A percentile compares a stretch with the other conserved stretches of the same genome.
Evolutionary conservation across 2,797 vertebrate species (phyloP).

Genomic region (Brotula barbata): DNA sequence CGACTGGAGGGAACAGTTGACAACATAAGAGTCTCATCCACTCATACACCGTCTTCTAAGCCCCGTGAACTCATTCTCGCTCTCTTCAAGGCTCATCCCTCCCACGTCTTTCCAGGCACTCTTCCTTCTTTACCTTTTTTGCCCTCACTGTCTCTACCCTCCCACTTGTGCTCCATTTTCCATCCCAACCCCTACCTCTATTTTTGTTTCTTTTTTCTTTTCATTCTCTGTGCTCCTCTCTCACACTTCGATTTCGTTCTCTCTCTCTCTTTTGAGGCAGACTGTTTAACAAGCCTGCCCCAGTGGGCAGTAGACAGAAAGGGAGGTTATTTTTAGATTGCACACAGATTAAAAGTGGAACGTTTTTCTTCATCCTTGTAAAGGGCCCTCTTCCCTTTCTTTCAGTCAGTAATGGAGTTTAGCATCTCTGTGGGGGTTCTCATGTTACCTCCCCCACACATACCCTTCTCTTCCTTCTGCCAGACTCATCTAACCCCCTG

Average conservation of each 20-base stretch:
- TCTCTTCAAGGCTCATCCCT: constrained; percentile 40
- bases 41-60: constrained; percentile 34
- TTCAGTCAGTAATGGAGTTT: constrained; percentile 68
- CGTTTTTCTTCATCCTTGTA: constrained; percentile 74
- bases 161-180: constrained; percentile 61
- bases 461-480: constrained; percentile 52
- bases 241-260: constrained; percentile 29
- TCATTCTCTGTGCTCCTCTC: constrained; percentile 58
- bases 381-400: constrained; percentile 62
- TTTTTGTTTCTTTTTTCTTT: constrained; percentile 42
- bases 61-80: constrained; percentile 52
- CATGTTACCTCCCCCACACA: constrained; percentile 64
- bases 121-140: constrained; percentile 41
- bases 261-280: constrained; percentile 61
- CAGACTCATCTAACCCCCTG: constrained; percentile 55
- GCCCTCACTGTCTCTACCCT: constrained; percentile 36
- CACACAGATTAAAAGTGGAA: constrained; percentile 75
- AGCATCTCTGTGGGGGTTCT: constrained; percentile 76
- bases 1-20: constrained; percentile 60
- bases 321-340: constrained; percentile 77
- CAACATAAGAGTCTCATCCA: constrained; percentile 47
- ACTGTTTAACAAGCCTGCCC: constrained; percentile 78
- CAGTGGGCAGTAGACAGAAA: constrained; percentile 72
- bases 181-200: constrained; percentile 52
- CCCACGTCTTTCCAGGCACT: constrained; percentile 47